Evolutionary conservation across 2,888 invertebrate genomes (phyloP), one percentile per base, ranked within the genome.

Genomic region (Stenchaetothrips biformis): DNA sequence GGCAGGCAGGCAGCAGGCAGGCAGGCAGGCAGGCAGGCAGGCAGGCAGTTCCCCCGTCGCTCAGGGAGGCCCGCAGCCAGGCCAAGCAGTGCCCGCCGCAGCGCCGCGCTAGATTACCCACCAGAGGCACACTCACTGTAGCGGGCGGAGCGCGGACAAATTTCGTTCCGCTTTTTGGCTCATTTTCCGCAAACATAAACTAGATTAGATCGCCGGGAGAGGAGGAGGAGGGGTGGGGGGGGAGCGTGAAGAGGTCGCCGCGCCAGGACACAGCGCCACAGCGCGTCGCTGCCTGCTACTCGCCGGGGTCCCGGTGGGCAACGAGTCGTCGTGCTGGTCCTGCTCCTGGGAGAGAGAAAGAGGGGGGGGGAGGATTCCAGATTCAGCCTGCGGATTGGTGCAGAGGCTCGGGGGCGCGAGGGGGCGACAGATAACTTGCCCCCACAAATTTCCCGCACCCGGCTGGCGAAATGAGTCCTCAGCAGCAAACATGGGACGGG

Each of bases 181-280:
- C 67, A 74, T 74, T 74, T 74, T 74, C 67, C 21, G 67, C 67
- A 25, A 74, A 74, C 67, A 74, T 74, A 74, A 74, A 74, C 67
- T 74, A 74, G 67, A 74, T 74, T 74, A 74, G 67, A 74, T 74
- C 67, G 67, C 59, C 16, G 59, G 13, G 18, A 59, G 59, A 6
- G n/a, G n/a, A n/a, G n/a, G n/a, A n/a, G n/a, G 18, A 0, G 2
- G 18, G 13, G 2, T 9, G 18, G 18, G 59, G 59, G 13, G 18
- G 18, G 59, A 59, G 9, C 18, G 59, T 16, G 59, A 18, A 13
- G 59, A 18, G 59, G 59, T 18, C 59, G 59, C 11, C 18, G 13
- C 18, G 59, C 59, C 59, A 59, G 0, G 18, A 59, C 37, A 37
- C 37, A 37, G 37, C 37, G 37, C 37, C 37, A 37, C 59, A 18